phyloP scores from a whole-genome alignment of 2,113 vertebrate species.

The Perca flavescens region DNA sequence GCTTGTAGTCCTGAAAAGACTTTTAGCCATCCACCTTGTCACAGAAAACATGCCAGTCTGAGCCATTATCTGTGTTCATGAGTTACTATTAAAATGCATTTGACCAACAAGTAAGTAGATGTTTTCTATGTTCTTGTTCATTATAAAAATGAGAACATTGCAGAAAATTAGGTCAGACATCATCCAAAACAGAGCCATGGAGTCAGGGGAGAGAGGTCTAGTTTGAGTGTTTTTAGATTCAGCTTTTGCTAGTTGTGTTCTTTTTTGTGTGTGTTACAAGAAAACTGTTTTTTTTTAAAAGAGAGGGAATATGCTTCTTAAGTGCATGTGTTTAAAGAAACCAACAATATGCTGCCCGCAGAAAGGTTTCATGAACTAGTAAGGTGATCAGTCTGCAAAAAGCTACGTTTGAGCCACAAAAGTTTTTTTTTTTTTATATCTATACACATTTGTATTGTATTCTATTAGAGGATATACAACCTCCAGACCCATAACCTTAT shows the following conservation, averaged over 20 bases:
- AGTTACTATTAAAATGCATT: conserved; percentile 54
- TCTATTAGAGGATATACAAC: neutral
- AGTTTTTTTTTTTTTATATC: neutral
- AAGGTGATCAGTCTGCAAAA: neutral
- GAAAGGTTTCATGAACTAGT: neutral
- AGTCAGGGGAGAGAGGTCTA: neutral
- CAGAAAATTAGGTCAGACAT: conserved; percentile 33
- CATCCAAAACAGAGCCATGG: conserved; percentile 14
- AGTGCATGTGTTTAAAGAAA: neutral
- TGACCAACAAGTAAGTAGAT: conserved; percentile 30
- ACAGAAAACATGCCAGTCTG: conserved; percentile 10
- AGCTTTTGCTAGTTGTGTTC: neutral
- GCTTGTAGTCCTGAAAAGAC: neutral
- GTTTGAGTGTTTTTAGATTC: neutral
- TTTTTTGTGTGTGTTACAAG: conserved; percentile 1
- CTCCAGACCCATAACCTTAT: conserved; percentile 9
- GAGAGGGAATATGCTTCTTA: neutral
- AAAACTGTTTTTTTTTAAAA: neutral
- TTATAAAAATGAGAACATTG: conserved; percentile 42
- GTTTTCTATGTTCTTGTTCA: conserved; percentile 38
- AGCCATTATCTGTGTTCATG: conserved; percentile 30
- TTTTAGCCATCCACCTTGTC: conserved; percentile 1
- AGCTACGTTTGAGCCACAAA: neutral
- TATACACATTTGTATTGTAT: neutral
- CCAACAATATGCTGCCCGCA: neutral